Percentiles rank a stretch among this genome's conserved stretches.
These are phyloP conservation scores for Drosophila kambysellisi DNA, from an alignment of 2,888 invertebrate genomes.

Conservation along the genomic window DNA sequence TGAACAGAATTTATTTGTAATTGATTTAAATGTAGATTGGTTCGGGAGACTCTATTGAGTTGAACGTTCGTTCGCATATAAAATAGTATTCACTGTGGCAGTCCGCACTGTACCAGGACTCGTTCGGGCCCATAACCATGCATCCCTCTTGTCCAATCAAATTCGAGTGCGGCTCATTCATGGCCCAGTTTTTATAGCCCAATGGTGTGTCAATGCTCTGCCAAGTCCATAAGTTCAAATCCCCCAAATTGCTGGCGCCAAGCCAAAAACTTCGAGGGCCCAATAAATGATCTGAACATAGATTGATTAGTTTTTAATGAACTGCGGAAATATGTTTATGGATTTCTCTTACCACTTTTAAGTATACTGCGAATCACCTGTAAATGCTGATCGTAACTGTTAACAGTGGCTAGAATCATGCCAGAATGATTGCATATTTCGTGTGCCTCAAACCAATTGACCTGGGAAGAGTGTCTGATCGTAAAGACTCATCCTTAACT, in stretches of 20 bases:
- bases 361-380: conserved; percentile 37
- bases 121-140: conserved; percentile 37
- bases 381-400: conserved; percentile 34
- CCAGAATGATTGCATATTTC: conserved; percentile 44
- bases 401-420: conserved; percentile 55
- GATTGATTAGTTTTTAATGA: not conserved
- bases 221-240: conserved; percentile 52
- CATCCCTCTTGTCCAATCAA: conserved; percentile 27
- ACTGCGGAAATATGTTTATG: not conserved
- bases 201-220: conserved; percentile 43
- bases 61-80: conserved; percentile 47
- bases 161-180: conserved; percentile 34
- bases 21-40: conserved; percentile 24
- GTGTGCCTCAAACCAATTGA: conserved; percentile 57
- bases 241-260: conserved; percentile 52
- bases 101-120: conserved; percentile 52
- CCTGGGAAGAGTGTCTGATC: conserved; percentile 21
- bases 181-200: conserved; percentile 52
- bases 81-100: conserved; percentile 50
- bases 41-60: conserved; percentile 1
- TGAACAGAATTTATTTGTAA: not conserved
- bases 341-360: conserved; percentile 23
- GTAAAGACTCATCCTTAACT: not conserved
- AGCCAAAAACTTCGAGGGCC: conserved; percentile 56
- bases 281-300: conserved; percentile 23